Evolutionary conservation across 2,113 vertebrate species (phyloP).

Genomic region (Coracopsis vasa): DNA sequence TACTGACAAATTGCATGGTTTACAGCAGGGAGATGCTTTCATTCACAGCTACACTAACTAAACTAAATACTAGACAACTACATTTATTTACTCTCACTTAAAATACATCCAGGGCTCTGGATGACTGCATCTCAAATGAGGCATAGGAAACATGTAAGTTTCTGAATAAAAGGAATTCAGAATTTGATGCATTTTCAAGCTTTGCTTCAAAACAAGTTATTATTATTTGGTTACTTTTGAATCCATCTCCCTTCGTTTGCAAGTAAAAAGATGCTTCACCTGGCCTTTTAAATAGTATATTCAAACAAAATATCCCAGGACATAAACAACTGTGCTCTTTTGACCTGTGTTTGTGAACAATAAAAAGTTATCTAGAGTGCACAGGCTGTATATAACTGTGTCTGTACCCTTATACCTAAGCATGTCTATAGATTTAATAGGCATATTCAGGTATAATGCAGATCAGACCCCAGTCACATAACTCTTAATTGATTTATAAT

Average conservation of each 20-base stretch:
- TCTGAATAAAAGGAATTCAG: neutral
- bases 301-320: neutral
- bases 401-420: neutral
- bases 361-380: neutral
- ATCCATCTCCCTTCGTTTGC: neutral
- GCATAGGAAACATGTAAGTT: neutral
- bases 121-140: neutral
- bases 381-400: neutral
- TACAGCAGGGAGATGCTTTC: neutral
- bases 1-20: accelerated
- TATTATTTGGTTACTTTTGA: neutral
- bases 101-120: neutral
- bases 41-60: neutral
- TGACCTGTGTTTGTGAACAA: neutral
- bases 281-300: neutral
- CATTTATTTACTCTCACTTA: neutral
- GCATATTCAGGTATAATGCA: neutral
- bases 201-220: neutral
- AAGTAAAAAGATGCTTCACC: neutral
- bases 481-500: slow-evolving; percentile 45
- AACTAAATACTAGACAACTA: neutral
- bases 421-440: neutral
- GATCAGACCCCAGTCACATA: neutral
- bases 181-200: neutral
- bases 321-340: neutral